Evolutionary conservation across 2,888 invertebrate genomes (phyloP), one percentile per base, ranked within the genome.

Genomic region (Amphiduros pacificus): DNA sequence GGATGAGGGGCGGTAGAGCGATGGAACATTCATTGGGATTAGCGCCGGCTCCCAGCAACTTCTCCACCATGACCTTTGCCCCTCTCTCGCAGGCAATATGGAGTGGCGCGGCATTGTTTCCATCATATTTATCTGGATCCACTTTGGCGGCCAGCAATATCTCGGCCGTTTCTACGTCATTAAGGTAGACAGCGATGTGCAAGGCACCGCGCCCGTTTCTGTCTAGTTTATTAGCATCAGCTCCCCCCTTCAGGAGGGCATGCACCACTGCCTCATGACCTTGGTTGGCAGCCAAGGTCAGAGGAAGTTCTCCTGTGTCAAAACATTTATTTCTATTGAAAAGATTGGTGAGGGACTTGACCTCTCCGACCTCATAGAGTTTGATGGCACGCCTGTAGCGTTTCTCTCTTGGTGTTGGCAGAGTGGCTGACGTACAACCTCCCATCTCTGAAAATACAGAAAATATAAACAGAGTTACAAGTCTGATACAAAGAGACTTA

Each of bases 231-330:
- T 68, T 68, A 28, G 65, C 64, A 41, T 68, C 63, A 11, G 68
- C 68, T n/a, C 68, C 68, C 14, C 60, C 56, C 24, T 40, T 44
- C 27, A 68, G n/a, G 14, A 68, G 61, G n/a, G 53, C 50, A 32
- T 67, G 56, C 27, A 68, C 68, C n/a, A 68, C 63, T 3, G 66
- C 68, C 41, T 68, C 68, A 44, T 68, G 68, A 20, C 68, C 68
- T 50, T 68, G 64, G 22, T 58, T 55, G 5, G 68, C 66, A 6
- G 68, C 68, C 60, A 68, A 40, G 50, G 68, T 68, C 55, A 68
- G 59, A 11, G 68, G 68, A 11, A 56, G 63, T 27, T 68, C 68
- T 11, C 68, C 68, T 17, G 29, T 54, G 29, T 64, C 66, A 50
- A 68, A 68, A 56, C 66, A 67, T 24, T 59, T 56, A 63, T 68